Percentiles rank a stretch among this genome's conserved stretches.
Evolutionary conservation across 2,888 invertebrate genomes (phyloP).

Genomic region (Cenopis cana): DNA sequence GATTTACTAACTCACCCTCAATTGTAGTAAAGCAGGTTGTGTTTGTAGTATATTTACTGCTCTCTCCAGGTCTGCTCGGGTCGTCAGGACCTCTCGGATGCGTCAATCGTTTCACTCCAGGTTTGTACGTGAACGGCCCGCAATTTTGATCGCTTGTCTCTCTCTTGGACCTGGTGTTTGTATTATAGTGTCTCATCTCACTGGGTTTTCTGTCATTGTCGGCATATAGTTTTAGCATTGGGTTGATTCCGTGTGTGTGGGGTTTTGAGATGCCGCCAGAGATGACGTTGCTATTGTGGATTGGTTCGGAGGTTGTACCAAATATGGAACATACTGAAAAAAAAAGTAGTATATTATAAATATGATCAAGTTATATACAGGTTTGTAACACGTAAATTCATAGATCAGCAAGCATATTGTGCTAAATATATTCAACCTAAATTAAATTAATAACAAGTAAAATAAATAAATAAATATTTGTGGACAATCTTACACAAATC

Average conservation of each 20-base stretch:
- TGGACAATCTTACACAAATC: no score
- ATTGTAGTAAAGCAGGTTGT: constrained; percentile 69
- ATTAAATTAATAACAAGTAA: no score
- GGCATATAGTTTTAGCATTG: constrained; percentile 42
- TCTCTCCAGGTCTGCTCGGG: constrained; percentile 49
- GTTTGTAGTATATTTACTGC: constrained; percentile 61
- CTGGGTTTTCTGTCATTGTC: not conserved
- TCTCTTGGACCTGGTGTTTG: constrained; percentile 58
- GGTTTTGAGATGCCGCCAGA: not conserved
- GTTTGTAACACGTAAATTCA: no score
- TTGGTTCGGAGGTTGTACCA: constrained; percentile 63
- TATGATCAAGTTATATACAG: no score
- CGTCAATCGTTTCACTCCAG: constrained; percentile 53
- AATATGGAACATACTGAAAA: constrained; percentile 72
- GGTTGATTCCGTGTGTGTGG: constrained; percentile 8
- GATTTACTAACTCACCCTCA: constrained; percentile 63
- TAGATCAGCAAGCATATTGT: no score
- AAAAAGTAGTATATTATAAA: constrained; percentile 46
- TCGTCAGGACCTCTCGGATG: constrained; percentile 60
- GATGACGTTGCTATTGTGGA: constrained; percentile 63
- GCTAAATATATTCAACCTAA: no score
- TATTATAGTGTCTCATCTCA: constrained; percentile 31
- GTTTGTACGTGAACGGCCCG: constrained; percentile 57
- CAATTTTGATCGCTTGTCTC: constrained; percentile 60
- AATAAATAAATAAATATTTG: no score